Evolutionary conservation across 2,113 vertebrate genomes (phyloP).

Genomic region (Phyllostomus discolor): DNA sequence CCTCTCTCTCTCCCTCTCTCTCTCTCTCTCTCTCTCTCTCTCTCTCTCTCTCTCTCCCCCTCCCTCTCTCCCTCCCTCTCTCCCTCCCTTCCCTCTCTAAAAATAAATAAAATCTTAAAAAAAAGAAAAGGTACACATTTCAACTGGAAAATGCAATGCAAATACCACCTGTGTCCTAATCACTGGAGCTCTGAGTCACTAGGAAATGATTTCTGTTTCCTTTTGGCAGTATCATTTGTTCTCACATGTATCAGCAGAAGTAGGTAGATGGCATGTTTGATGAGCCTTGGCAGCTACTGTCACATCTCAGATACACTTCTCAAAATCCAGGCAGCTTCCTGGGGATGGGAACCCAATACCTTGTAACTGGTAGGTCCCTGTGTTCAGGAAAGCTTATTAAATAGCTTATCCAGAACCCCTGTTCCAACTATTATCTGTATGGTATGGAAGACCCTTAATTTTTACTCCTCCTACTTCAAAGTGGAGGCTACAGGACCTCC

Average conservation of each 20-base stretch:
- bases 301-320: slow-evolving; percentile 45
- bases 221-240: slow-evolving; percentile 59
- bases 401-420: not conserved
- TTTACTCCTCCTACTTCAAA: not conserved
- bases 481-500: not conserved
- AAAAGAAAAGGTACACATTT: slow-evolving; percentile 37
- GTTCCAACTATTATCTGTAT: not conserved
- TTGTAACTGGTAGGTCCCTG: not conserved
- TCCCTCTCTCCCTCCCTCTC: no score
- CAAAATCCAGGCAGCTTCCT: not conserved
- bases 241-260: slow-evolving; percentile 56
- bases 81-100: no score
- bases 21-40: no score
- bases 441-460: not conserved
- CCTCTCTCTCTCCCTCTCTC: no score
- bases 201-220: slow-evolving; percentile 53
- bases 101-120: no score
- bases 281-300: slow-evolving; percentile 58
- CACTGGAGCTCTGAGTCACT: slow-evolving; percentile 51
- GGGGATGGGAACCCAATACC: not conserved
- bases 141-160: slow-evolving; percentile 6
- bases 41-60: no score
- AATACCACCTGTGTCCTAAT: slow-evolving; percentile 49
- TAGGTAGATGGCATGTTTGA: slow-evolving; percentile 58
- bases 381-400: not conserved